A percentile compares a stretch with the other conserved stretches of the same genome.
Conservation (phyloP, 2,888 invertebrate species). For the Nomada hirtipes region DNA sequence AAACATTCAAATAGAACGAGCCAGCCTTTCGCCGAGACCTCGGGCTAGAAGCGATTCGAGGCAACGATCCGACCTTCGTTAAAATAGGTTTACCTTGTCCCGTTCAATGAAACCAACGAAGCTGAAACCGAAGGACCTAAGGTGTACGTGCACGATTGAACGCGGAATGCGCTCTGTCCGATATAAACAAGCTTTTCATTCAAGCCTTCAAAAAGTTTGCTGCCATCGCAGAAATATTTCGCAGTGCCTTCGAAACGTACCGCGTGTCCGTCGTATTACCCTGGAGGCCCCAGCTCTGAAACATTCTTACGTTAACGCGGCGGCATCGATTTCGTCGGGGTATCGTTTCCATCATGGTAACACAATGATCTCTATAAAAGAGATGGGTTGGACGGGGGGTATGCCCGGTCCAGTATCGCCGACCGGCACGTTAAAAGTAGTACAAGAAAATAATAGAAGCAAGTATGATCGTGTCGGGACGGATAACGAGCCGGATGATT, state of each 20-base stretch:
- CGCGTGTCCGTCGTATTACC: background rate
- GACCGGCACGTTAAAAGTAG: conserved; percentile 27
- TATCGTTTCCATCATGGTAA: conserved; percentile 23
- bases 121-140: conserved; percentile 40
- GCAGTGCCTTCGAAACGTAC: too few species aligned
- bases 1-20: conserved; percentile 46
- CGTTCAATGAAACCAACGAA: conserved; percentile 48
- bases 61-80: conserved; percentile 54
- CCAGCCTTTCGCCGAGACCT: conserved; percentile 54
- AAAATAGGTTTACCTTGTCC: conserved; percentile 49
- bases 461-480: conserved; percentile 46
- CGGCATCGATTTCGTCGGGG: background rate
- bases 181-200: too few species aligned
- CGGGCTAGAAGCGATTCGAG: conserved; percentile 50
- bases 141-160: background rate
- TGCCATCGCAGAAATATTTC: too few species aligned
- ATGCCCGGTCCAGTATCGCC: background rate
- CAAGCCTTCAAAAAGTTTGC: too few species aligned
- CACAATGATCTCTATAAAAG: conserved; percentile 2
- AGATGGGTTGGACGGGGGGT: background rate
- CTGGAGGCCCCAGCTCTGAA: background rate
- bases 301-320: background rate
- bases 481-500: conserved; percentile 63
- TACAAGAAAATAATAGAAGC: conserved; percentile 44
- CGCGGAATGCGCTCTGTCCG: background rate